Percentiles rank a stretch among this genome's conserved stretches.
phyloP scores from a whole-genome alignment of 2,888 invertebrate genomes.

The Xestia c-nigrum region DNA sequence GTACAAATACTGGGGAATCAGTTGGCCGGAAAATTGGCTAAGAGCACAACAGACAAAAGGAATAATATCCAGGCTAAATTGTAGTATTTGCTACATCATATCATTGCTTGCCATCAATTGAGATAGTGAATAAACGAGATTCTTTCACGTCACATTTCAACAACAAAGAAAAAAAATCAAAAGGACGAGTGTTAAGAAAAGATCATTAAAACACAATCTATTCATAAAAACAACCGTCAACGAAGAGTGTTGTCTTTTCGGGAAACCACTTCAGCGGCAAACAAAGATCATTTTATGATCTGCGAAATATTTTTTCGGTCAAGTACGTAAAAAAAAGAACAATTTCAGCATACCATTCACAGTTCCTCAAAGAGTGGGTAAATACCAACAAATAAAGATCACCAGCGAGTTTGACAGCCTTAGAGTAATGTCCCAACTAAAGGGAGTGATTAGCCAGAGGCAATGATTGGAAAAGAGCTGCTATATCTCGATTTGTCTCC shows the following conservation, averaged over 20 bases:
- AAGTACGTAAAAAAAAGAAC: neutral
- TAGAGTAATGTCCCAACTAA: neutral
- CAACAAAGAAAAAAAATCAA: neutral
- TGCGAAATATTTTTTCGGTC: neutral
- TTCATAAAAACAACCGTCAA: neutral
- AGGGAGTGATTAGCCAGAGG: conserved; percentile 73
- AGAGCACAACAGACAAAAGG: neutral
- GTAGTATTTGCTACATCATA: neutral
- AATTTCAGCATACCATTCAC: neutral
- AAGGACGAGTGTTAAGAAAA: neutral
- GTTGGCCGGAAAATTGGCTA: neutral
- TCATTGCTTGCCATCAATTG: neutral
- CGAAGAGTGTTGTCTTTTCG: neutral
- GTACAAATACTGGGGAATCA: neutral
- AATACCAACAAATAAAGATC: neutral
- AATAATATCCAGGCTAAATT: neutral
- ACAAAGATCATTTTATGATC: neutral
- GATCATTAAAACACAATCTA: neutral
- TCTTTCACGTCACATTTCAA: neutral
- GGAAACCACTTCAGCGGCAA: neutral
- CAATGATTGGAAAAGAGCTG: conserved; percentile 79
- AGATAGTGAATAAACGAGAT: neutral
- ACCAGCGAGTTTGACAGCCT: neutral
- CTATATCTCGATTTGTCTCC: conserved; percentile 82
- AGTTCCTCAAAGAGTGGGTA: neutral